Base-by-base conservation (phyloP, 2,797 vertebrate species). In the Micrastur ruficollis region DNA sequence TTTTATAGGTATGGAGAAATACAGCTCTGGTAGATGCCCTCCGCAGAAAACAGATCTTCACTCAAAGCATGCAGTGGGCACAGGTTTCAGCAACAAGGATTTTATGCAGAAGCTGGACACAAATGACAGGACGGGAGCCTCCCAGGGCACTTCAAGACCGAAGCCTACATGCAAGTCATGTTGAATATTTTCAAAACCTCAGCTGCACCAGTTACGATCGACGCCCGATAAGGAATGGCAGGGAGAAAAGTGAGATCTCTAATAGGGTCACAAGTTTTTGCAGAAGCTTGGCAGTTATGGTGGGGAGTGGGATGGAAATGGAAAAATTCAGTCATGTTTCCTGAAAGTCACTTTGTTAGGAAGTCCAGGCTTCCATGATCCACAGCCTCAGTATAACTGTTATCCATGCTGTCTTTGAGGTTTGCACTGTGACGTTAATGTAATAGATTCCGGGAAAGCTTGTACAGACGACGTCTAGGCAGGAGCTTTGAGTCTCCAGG, bases 1-100 rank as follows among this genome's bases (percentile, higher is more conserved):
- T 81, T 87, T 74, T 58, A 27, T 34, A 89, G 80, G 22, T 40
- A 2, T 53, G 66, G 27, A 65, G 26, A 81, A 47, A 29, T 26
- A 6, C 22, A 52, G 14, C 29, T 68, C 0, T 1, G 16, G 18
- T 25, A 26, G 58, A 19, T 53, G 32, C 11, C 38, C 2, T 47
- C 15, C 26, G 7, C 25, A 55, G 22, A n/a, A 61, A 75, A 10
- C 5, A 38, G 5, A 17, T 74, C 3, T n/a, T 61, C n/a, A 4
- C 25, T n/a, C 0, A 0, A 70, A 76, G 12, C 2, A 0, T 81
- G 22, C 27, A 8, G 27, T 10, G 23, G 18, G 26, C 26, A 16
- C 21, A 40, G 38, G 32, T 36, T 19, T 11, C 29, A 81, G 14
- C 63, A 73, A 20, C 0, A 12, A 56, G 15, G 20, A 36, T 42